Evolutionary conservation across 2,113 vertebrate species (phyloP), one percentile per base, ranked within the genome.

Genomic region (Okapia johnstoni): DNA sequence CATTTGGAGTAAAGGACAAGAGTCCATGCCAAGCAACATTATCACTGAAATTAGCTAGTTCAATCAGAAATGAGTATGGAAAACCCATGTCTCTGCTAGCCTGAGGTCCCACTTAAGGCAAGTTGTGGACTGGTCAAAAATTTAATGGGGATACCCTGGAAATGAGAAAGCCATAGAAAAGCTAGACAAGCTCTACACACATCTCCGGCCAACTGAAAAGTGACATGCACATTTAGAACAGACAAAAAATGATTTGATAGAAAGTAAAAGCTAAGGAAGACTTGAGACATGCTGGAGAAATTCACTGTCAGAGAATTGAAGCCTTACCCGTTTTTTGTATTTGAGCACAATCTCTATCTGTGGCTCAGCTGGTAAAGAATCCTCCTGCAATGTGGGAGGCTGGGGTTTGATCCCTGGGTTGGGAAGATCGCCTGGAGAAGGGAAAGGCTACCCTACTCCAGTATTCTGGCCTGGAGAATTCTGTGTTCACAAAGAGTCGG

Each of bases 161-260:
- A 88, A 88, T 79, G 7, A 93, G 30, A 94, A 55, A 92, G 81
- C 40, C 46, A 17, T 13, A 90, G 26, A 50, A 80, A 89, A 66
- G 13, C 60, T 40, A 85, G 21, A 50, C 19, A 76, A 57, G 4
- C 21, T 23, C 43, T 79, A 43, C 21, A 87, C 25, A 36, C 3
- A 48, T 76, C n/a, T 54, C 40, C 54, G 43, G 40, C 50, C 54
- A 77, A 73, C 33, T 28, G 14, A 80, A 12, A n/a, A 92, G 54
- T 85, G 17, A 40, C 19, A 50, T 54, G 50, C 7, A 15, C 30
- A 13, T 54, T 89, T 19, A 54, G 21, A 13, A 5, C 15, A 89
- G 33, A 43, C 14, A 87, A 86, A 90, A 70, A 21, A 96, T 7
- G 4, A 33, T 50, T 73, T 89, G 36, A 40, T 76, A 33, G 33